Evolutionary conservation across 2,888 invertebrate genomes (phyloP).

Genomic region (Drosophila lutescens): DNA sequence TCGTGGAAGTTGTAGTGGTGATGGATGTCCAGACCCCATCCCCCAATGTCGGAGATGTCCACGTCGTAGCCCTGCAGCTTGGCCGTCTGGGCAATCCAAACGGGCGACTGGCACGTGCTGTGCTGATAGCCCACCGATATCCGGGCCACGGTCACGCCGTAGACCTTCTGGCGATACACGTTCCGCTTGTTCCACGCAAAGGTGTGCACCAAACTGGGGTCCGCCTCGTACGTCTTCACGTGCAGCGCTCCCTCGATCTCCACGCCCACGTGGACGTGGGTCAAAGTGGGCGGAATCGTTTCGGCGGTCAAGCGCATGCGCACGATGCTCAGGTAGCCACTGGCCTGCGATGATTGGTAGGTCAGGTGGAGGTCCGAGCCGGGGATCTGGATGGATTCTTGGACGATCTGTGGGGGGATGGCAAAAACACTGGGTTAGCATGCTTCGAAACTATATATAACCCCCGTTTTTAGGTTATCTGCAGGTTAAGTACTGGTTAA

Average conservation of each 20-base stretch:
- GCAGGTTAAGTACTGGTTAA: no score
- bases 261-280: constrained; percentile 95
- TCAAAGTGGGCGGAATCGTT: constrained; percentile 91
- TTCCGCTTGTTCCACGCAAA: constrained; percentile 99
- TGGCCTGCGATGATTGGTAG: constrained; percentile 97
- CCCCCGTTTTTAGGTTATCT: no score
- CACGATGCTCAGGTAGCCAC: constrained; percentile 96
- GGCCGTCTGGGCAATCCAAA: constrained; percentile 98
- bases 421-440: constrained; percentile 31
- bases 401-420: constrained; percentile 90
- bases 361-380: constrained; percentile 96
- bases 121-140: constrained; percentile 98
- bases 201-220: constrained; percentile 96
- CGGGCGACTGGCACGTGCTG: constrained; percentile 92
- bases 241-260: constrained; percentile 97
- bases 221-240: constrained; percentile 97
- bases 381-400: constrained; percentile 96
- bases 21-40: constrained; percentile 99
- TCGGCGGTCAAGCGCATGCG: constrained; percentile 94
- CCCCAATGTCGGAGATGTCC: constrained; percentile 97
- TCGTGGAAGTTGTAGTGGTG: constrained; percentile 99
- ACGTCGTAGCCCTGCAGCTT: constrained; percentile 98
- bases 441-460: neutral
- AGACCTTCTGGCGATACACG: constrained; percentile 98
- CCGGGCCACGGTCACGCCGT: constrained; percentile 94